Percentiles rank a stretch among this genome's conserved stretches.
Conservation (phyloP, 2,888 invertebrate genomes). For the Cephus pygmeus region DNA sequence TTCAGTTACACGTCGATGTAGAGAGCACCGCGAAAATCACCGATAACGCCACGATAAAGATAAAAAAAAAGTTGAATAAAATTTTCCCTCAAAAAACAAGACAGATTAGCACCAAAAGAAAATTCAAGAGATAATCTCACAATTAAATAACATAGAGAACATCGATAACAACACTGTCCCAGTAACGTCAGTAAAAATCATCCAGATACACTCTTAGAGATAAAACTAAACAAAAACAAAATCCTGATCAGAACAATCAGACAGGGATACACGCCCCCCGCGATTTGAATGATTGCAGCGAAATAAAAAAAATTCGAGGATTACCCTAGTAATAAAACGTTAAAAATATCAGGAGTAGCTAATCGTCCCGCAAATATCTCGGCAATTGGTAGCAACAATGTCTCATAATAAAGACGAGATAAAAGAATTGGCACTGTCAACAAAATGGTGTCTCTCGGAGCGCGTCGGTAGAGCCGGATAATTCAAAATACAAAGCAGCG, state of each 20-base stretch:
- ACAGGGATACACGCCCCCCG: background rate
- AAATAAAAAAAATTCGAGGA: background rate
- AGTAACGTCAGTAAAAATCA: background rate
- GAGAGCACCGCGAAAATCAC: background rate
- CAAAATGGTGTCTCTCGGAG: background rate
- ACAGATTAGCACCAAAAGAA: background rate
- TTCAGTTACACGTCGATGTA: background rate
- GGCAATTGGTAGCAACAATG: background rate
- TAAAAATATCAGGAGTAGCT: background rate
- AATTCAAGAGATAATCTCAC: background rate
- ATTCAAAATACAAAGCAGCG: background rate
- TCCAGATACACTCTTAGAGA: background rate
- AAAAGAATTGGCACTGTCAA: background rate
- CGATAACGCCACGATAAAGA: background rate
- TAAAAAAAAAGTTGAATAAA: background rate
- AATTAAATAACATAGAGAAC: background rate
- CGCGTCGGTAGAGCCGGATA: background rate
- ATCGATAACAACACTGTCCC: background rate
- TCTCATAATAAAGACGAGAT: background rate
- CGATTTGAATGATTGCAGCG: background rate
- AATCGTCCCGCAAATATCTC: background rate
- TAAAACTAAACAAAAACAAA: background rate
- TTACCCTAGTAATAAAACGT: background rate
- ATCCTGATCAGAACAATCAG: background rate
- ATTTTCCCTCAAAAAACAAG: background rate